phyloP scores from a whole-genome alignment of 2,113 vertebrate species.

The Taxidea taxus region DNA sequence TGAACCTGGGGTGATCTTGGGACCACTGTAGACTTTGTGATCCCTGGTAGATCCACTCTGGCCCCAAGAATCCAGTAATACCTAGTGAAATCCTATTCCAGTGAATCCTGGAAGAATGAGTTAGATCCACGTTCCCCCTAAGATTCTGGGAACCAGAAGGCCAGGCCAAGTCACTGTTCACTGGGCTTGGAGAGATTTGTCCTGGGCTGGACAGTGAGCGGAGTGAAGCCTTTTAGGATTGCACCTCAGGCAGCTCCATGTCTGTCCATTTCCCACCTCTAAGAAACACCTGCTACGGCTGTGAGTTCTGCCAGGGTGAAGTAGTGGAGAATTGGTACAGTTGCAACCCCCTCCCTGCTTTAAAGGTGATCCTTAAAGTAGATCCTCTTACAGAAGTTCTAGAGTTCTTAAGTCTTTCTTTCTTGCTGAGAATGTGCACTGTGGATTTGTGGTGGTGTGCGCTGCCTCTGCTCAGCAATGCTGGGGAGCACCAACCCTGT shows the following conservation, averaged over 20 bases:
- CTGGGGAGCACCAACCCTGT: background rate
- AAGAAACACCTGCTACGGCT: background rate
- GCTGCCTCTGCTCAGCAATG: background rate
- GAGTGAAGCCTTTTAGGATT: background rate
- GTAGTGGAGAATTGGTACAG: background rate
- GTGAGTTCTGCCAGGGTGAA: background rate
- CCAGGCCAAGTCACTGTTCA: background rate
- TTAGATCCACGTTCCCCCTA: background rate
- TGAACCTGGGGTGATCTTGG: background rate
- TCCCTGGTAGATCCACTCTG: background rate
- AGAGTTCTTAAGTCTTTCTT: background rate
- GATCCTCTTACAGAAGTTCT: background rate
- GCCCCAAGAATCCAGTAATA: background rate
- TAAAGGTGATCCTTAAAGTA: background rate
- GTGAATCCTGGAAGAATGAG: background rate
- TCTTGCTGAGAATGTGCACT: background rate
- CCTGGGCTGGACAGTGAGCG: background rate
- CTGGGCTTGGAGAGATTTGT: background rate
- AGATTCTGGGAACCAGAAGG: background rate
- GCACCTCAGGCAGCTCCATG: accelerated
- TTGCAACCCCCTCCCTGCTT: background rate
- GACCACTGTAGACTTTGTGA: background rate
- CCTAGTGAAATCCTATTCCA: background rate
- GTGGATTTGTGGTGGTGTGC: background rate
- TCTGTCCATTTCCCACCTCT: background rate